phyloP scores from a whole-genome alignment of 2,797 vertebrate genomes.

The Macropodus opercularis region DNA sequence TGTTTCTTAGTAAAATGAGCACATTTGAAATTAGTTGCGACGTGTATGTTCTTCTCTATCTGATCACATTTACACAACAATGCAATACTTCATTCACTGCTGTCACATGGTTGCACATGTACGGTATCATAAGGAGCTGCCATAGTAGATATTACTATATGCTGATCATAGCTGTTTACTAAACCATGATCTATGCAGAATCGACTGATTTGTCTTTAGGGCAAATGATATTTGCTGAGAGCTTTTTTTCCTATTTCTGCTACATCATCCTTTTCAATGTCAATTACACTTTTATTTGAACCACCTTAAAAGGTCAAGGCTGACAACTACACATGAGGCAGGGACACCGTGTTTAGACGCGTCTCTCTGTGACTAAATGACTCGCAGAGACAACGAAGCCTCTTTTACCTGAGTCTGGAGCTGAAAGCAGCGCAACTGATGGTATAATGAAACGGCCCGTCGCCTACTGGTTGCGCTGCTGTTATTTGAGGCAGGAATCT shows the following conservation, averaged over 20 bases:
- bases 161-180: background rate
- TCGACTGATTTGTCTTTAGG: conserved; percentile 9
- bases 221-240: conserved; percentile 26
- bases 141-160: too few species aligned
- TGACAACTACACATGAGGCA: conserved; percentile 42
- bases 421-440: conserved; percentile 37
- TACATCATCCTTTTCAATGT: conserved; percentile 32
- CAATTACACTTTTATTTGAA: conserved; percentile 56
- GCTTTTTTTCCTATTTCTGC: conserved; percentile 29
- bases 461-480: conserved; percentile 11
- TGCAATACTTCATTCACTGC: background rate
- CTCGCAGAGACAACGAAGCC: conserved; percentile 24
- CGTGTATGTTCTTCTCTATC: background rate
- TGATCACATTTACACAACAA: background rate
- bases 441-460: conserved; percentile 27
- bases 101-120: background rate
- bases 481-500: conserved; percentile 40
- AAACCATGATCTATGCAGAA: conserved; percentile 6
- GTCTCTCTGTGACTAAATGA: conserved; percentile 31
- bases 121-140: too few species aligned
- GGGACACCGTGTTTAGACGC: conserved; percentile 30
- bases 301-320: conserved; percentile 51
- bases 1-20: too few species aligned
- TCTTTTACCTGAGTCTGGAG: conserved; percentile 12
- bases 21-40: too few species aligned